phyloP scores from a whole-genome alignment of 1,140 invertebrate genomes.

The Conus ventricosus region DNA sequence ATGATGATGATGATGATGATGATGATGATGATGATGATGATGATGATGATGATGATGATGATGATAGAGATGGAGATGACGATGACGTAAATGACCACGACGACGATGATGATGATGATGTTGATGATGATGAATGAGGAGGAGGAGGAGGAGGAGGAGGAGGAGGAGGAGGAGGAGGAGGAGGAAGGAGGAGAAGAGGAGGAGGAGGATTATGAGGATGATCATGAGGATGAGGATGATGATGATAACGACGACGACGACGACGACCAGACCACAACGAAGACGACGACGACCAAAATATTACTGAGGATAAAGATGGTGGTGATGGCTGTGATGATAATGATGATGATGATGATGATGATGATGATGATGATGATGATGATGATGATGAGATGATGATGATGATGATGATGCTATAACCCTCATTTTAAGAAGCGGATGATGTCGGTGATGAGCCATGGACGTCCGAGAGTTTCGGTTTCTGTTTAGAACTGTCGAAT shows the following conservation, averaged over 20 bases:
- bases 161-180: background rate
- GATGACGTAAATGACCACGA: no score
- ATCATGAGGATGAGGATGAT: no score
- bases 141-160: background rate
- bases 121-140: slow-evolving; percentile 1
- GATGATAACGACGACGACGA: no score
- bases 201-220: background rate
- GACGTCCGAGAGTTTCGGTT: background rate
- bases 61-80: no score
- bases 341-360: no score
- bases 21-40: background rate
- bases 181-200: background rate
- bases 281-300: background rate
- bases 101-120: slow-evolving; percentile 3
- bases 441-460: background rate
- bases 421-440: background rate
- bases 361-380: no score
- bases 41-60: background rate
- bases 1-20: no score
- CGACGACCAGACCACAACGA: no score
- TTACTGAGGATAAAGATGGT: background rate
- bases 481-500: no score
- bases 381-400: no score
- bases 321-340: no score
- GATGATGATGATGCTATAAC: no score